Evolutionary conservation across 2,888 invertebrate genomes (phyloP), one percentile per base, ranked within the genome.

Genomic region (Hirtodrosophila trivittata): DNA sequence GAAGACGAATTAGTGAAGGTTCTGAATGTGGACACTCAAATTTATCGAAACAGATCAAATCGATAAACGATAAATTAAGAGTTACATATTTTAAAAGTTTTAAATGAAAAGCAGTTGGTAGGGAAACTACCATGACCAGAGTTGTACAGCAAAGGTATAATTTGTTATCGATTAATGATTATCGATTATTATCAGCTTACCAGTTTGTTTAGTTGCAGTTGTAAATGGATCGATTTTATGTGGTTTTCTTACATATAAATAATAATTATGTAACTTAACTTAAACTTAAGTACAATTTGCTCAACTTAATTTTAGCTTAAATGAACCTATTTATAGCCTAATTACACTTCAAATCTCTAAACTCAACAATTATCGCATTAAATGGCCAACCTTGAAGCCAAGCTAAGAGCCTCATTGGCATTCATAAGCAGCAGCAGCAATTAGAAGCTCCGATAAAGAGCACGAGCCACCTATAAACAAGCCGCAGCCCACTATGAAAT

Each of bases 221-320:
- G 46, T 59, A 69, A 78, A 76, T 80, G 80, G 66, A 80, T 86
- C 86, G 86, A 76, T 83, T 86, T 63, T 30, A 6, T 1, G 2
- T 12, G 37, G 25, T 26, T 9, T 38, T 37, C 18, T 6, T 30
- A 25, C 13, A 14, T 12, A 14, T 13, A 6, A 9, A 26, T 35
- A 42, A 45, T 9, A 7, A 32, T 49, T 58, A n/a, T n/a, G n/a
- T n/a, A 66, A 50, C 41, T 56, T 63, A 47, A 28, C 32, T 57
- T 71, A 60, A 50, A 41, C 62, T 38, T 33, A 49, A 42, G 9
- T 37, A 46, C 8, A 64, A 33, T 21, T 18, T 14, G 37, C 33
- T 7, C 25, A 1, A 9, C 28, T 35, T 10, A 12, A 25, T 10
- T 7, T n/a, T 55, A n/a, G 30, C 25, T 33, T 46, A 42, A 60